A percentile compares a stretch with the other conserved stretches of the same genome.
Conservation (phyloP, 2,797 vertebrate genomes). For the Acropternis orthonyx region DNA sequence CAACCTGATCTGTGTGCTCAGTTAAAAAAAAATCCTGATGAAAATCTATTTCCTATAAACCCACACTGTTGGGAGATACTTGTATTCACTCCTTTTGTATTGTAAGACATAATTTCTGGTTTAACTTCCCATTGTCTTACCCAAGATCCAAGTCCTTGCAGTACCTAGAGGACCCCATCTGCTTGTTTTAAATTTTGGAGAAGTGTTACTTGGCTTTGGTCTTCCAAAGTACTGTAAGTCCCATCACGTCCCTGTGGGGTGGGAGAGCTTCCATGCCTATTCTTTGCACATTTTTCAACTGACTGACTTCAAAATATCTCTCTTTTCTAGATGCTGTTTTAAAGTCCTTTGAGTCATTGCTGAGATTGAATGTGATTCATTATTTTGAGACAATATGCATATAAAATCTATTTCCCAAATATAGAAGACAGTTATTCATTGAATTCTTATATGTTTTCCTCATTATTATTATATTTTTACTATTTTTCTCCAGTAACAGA, state of each 20-base stretch:
- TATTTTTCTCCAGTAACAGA: constrained; percentile 21
- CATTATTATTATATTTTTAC: constrained; percentile 2
- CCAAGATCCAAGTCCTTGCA: not conserved
- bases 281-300: not conserved
- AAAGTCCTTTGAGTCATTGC: constrained; percentile 22
- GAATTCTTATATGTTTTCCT: constrained; percentile 8
- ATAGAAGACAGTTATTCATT: constrained; percentile 37
- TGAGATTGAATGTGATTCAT: not conserved
- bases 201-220: not conserved
- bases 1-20: not conserved
- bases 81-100: not conserved
- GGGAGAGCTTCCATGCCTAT: not conserved
- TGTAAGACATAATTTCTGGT: not conserved
- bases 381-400: constrained; percentile 24
- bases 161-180: not conserved
- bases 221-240: not conserved
- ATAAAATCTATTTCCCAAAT: constrained; percentile 32
- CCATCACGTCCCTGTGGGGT: accelerated
- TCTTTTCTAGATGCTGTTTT: constrained; percentile 3
- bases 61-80: not conserved
- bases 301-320: not conserved
- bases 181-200: not conserved
- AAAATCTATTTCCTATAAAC: not conserved
- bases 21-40: not conserved
- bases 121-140: not conserved